Conservation (phyloP, 2,888 invertebrate species). For the Ennomos erosarius region DNA sequence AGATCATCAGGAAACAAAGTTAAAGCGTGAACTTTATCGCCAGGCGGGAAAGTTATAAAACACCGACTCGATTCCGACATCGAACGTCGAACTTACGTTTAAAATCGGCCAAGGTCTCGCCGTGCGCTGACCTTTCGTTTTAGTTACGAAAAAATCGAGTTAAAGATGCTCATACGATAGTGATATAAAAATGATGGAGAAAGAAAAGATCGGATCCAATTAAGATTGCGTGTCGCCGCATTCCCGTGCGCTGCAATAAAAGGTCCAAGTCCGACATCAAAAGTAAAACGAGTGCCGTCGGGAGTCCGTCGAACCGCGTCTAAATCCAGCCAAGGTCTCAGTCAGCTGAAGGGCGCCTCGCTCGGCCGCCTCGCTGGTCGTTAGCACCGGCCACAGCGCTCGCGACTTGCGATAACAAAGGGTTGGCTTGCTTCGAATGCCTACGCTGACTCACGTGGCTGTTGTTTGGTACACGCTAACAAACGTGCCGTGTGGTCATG, state of each 20-base stretch:
- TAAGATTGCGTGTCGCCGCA: conserved; percentile 62
- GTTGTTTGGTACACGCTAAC: conserved; percentile 35
- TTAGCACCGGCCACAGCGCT: conserved; percentile 61
- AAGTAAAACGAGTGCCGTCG: conserved; percentile 72
- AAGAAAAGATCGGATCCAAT: conserved; percentile 54
- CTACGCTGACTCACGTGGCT: conserved; percentile 68
- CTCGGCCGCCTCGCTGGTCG: conserved; percentile 75
- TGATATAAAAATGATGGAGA: conserved; percentile 45
- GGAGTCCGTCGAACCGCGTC: conserved; percentile 80
- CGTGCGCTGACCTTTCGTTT: conserved; percentile 69
- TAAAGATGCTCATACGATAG: conserved; percentile 44
- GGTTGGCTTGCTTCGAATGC: conserved; percentile 56
- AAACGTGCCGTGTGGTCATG: conserved; percentile 8
- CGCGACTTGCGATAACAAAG: conserved; percentile 73
- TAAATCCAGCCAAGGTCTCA: conserved; percentile 83
- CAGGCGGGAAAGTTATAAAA: conserved; percentile 77
- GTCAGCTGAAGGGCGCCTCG: conserved; percentile 80
- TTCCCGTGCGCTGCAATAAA: conserved; percentile 68
- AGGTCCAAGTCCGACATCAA: conserved; percentile 67
- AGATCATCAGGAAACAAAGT: conserved; percentile 72
- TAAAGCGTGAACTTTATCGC: conserved; percentile 75
- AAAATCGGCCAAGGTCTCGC: conserved; percentile 82
- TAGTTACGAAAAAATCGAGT: conserved; percentile 50
- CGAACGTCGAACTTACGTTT: conserved; percentile 76
- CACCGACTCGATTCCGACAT: conserved; percentile 51